Base-by-base conservation (phyloP, 2,113 vertebrate genomes). In the Sceloporus undulatus region DNA sequence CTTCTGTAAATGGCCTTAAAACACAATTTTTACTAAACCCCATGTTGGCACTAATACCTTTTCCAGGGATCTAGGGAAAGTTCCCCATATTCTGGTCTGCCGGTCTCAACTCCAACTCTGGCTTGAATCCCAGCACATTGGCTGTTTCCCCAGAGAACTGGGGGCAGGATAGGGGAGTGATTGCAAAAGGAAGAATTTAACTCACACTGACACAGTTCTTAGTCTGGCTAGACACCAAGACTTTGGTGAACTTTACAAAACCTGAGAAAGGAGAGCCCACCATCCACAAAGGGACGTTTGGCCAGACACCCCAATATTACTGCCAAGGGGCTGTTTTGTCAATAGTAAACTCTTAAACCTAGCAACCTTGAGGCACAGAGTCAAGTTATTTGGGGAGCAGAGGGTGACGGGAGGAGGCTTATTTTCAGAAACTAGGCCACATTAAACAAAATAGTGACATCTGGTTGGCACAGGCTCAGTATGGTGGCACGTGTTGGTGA, bases 381-480 rank as follows among this genome's bases (percentile, higher is more conserved):
- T 59, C 62, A 54, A 40, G 59, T 77, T 66, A 77, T 59, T 74
- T 19, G 70, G 29, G 0, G 23, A 23, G 2, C 16, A 14, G 54
- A 21, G 48, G 52, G 48, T 56, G 4, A 29, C 38, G 13, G 14
- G 42, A 29, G 2, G 2, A 84, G 62, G 81, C 48, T 78, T 78
- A 71, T 84, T 88, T 88, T 88, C 73, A 54, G 34, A 77, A 88
- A 88, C 59, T 84, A 71, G 81, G 74, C 81, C 87, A 84, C n/a
- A 5, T 70, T 68, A 38, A 77, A 52, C 75, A 19, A 40, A 66
- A 59, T 19, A 10, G 73, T 70, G 81, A 84, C 74, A 78, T 81
- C n/a, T n/a, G 6, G 62, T 9, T 84, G 81, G 87, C 48, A 14
- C 25, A 4, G 18, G 62, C 29, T 48, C 34, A 2, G 21, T 2